Evolutionary conservation across 2,888 invertebrate species (phyloP).

Genomic region (Pristionchus exspectatus): DNA sequence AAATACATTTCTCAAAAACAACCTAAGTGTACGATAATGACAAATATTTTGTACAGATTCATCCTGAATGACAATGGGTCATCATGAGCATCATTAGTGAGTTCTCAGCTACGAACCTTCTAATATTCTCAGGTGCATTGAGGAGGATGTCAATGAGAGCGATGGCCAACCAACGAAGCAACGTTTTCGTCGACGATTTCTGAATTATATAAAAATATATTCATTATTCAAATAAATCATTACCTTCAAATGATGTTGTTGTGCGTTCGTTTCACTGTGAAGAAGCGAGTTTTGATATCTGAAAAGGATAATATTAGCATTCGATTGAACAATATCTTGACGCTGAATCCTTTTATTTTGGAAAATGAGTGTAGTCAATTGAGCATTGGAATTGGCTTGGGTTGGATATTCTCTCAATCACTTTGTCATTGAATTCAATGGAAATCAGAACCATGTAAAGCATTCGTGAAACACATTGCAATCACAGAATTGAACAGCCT

Average conservation of each 20-base stretch:
- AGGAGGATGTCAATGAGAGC: constrained; percentile 55
- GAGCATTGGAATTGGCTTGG: too few relatives aligned
- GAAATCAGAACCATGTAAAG: neutral
- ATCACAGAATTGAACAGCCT: neutral
- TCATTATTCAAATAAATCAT: neutral
- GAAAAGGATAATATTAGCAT: neutral
- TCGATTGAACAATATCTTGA: neutral
- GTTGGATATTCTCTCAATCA: too few relatives aligned
- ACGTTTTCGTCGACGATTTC: constrained; percentile 53
- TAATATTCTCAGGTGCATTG: constrained; percentile 56
- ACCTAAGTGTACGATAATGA: neutral
- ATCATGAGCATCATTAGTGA: too few relatives aligned
- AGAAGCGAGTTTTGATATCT: constrained; percentile 47
- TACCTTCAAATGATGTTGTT: constrained; percentile 42
- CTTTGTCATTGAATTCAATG: neutral
- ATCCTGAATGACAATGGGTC: too few relatives aligned
- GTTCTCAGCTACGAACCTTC: neutral
- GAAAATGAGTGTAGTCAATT: too few relatives aligned
- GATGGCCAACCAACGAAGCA: constrained; percentile 55
- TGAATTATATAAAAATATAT: neutral
- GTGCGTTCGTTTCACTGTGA: neutral
- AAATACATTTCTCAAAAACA: neutral
- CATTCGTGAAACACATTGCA: neutral
- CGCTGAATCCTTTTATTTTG: neutral
- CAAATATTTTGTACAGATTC: too few relatives aligned